Conservation (phyloP, 1,140 invertebrate species). For the Triops longicaudatus region DNA sequence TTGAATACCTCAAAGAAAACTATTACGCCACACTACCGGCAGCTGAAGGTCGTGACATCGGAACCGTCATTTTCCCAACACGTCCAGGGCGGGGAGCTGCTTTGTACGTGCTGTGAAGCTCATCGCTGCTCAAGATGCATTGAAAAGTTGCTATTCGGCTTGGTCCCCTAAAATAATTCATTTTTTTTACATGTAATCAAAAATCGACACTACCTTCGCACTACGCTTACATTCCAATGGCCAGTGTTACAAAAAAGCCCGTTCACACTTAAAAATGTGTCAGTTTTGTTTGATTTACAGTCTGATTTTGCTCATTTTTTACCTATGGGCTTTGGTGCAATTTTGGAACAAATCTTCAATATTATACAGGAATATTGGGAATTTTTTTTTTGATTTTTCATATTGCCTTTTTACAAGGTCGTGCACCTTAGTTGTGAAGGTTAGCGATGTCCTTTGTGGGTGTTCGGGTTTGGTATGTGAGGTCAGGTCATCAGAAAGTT, state of each 20-base stretch:
- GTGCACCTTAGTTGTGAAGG: background rate
- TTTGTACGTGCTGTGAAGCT: constrained; percentile 34
- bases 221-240: background rate
- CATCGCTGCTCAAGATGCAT: background rate
- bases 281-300: background rate
- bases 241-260: background rate
- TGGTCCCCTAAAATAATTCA: background rate
- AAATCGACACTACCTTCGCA: background rate
- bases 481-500: background rate
- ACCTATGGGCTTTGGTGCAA: background rate
- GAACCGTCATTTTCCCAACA: constrained; percentile 50
- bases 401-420: background rate
- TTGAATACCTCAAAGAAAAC: constrained; percentile 57
- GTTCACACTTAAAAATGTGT: background rate
- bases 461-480: background rate
- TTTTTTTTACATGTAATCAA: background rate
- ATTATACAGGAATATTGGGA: background rate
- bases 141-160: background rate
- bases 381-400: background rate
- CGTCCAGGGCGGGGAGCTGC: constrained; percentile 50
- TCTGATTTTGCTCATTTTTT: background rate
- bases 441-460: background rate
- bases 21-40: constrained; percentile 53
- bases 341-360: background rate
- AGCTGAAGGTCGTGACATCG: constrained; percentile 37